These are phyloP conservation scores for Polymixis flavicincta DNA, from an alignment of 2,888 invertebrate genomes.

Conservation along the genomic window DNA sequence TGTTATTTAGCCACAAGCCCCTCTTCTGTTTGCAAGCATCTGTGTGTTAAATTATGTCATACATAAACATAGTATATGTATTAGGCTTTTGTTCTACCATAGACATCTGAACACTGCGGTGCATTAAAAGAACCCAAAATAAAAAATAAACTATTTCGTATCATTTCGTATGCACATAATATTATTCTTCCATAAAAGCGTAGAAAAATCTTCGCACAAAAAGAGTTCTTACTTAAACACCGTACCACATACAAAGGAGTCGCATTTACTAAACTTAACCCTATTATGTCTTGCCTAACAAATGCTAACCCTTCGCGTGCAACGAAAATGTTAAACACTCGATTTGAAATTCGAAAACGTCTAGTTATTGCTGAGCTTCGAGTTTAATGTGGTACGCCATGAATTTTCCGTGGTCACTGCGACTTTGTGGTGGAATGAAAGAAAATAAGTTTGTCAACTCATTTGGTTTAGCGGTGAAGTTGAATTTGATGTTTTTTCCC, in stretches of 20 bases:
- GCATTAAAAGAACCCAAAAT: background rate
- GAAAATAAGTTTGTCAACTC: slow-evolving; percentile 34
- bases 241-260: slow-evolving; percentile 49
- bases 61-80: background rate
- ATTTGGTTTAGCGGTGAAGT: slow-evolving; percentile 9
- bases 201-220: background rate
- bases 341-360: slow-evolving; percentile 81
- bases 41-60: too few relatives aligned
- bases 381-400: slow-evolving; percentile 73
- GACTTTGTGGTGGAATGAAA: slow-evolving; percentile 44
- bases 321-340: slow-evolving; percentile 77
- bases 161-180: background rate
- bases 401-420: slow-evolving; percentile 69
- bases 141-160: too few relatives aligned
- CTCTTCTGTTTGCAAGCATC: too few relatives aligned
- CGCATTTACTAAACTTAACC: slow-evolving; percentile 58
- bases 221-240: slow-evolving; percentile 18
- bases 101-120: background rate
- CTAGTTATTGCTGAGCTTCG: slow-evolving; percentile 73
- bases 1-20: too few relatives aligned
- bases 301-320: slow-evolving; percentile 67
- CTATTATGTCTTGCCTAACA: slow-evolving; percentile 59
- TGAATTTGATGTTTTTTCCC: too few relatives aligned
- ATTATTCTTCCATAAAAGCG: background rate
- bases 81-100: background rate